Evolutionary conservation across 2,797 vertebrate species (phyloP).

Genomic region (Gobio occitaniae): DNA sequence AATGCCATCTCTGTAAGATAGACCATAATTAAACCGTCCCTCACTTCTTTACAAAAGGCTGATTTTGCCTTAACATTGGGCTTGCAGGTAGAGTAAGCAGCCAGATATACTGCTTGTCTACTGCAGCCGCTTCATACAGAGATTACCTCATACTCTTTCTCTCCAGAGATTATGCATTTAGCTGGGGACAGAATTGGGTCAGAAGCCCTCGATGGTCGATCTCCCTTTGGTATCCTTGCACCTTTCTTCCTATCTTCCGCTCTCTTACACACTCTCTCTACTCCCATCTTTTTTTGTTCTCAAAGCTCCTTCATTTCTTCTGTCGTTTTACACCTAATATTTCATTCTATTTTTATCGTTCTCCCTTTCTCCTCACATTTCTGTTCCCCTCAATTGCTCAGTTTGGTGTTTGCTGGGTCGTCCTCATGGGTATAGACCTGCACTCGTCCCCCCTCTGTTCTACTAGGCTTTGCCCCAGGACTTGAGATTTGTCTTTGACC

Average conservation of each 20-base stretch:
- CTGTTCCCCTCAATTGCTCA: conserved; percentile 33
- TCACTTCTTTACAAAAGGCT: conserved; percentile 19
- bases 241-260: conserved; percentile 46
- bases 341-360: conserved; percentile 47
- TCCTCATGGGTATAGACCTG: conserved; percentile 42
- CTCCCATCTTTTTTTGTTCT: conserved; percentile 35
- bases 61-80: conserved; percentile 1
- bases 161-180: conserved; percentile 52
- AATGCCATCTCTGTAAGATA: background rate
- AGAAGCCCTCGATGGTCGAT: conserved; percentile 48
- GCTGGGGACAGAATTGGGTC: conserved; percentile 66
- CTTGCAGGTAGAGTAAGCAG: conserved; percentile 25
- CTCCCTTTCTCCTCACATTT: conserved; percentile 29
- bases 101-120: conserved; percentile 51
- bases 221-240: conserved; percentile 51
- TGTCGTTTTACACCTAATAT: conserved; percentile 30
- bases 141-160: conserved; percentile 31
- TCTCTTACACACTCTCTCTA: conserved; percentile 22
- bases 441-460: conserved; percentile 31
- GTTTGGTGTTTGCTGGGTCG: conserved; percentile 30
- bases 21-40: background rate
- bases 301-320: conserved; percentile 35
- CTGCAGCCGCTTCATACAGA: conserved; percentile 22
- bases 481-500: conserved; percentile 54
- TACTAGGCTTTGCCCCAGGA: conserved; percentile 30